phyloP scores from a whole-genome alignment of 2,113 vertebrate genomes.

The Callorhinus ursinus region DNA sequence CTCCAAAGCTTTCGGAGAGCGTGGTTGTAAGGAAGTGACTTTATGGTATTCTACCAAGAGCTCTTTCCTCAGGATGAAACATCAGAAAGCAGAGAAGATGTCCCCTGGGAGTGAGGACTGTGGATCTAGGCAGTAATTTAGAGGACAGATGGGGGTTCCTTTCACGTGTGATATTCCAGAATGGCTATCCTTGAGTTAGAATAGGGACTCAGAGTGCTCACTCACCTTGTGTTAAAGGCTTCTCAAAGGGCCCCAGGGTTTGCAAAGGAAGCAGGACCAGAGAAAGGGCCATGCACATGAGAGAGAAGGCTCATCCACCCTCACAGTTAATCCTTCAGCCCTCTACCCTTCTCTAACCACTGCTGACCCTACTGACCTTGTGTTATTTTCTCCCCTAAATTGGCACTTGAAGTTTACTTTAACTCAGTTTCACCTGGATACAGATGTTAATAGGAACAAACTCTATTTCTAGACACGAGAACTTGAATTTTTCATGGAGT shows the following conservation, averaged over 20 bases:
- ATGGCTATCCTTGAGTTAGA: background rate
- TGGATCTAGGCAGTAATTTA: background rate
- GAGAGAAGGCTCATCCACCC: too few species aligned
- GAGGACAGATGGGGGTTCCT: background rate
- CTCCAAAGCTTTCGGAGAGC: background rate
- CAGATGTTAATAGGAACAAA: background rate
- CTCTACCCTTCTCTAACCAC: accelerated
- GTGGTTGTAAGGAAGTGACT: background rate
- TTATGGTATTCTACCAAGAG: background rate
- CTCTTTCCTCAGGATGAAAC: background rate
- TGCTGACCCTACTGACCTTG: background rate
- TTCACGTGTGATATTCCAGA: background rate
- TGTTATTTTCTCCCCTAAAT: background rate
- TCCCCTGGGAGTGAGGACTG: background rate
- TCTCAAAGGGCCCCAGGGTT: background rate
- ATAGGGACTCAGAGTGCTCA: background rate
- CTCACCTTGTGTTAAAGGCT: background rate
- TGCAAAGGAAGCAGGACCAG: background rate
- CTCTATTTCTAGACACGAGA: background rate
- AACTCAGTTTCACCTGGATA: background rate
- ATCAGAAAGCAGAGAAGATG: background rate
- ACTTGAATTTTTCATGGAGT: background rate
- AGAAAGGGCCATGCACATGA: background rate
- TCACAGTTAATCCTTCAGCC: background rate
- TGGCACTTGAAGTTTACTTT: background rate